Base-by-base conservation (phyloP, 2,113 vertebrate species). In the Cyanoliseus patagonus region DNA sequence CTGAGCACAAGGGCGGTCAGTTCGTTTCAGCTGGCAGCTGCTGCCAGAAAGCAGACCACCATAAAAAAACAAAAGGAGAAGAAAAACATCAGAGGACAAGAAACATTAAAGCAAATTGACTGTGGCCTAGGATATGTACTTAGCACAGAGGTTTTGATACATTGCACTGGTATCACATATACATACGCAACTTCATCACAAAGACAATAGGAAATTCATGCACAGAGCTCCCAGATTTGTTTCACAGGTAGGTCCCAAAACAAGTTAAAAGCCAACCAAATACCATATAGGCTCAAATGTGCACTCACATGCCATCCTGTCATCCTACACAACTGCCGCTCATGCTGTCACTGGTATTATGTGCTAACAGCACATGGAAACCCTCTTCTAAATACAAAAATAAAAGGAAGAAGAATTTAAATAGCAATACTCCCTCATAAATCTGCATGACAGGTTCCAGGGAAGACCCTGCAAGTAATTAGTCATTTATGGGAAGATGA, bases 131-230 rank as follows among this genome's bases (percentile, higher is more conserved):
- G 72, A 90, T 59, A 63, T 22, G 67, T 81, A 82, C 74, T 88
- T 86, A 92, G 89, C 96, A 94, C 93, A 90, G 82, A 44, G 57
- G 76, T 83, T 96, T 93, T 91, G 88, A 83, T 77, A 77, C 89
- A 47, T 75, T 93, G 84, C 90, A 89, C 93, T 87, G 87, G 79
- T 94, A 35, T 93, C 88, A 61, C 70, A 11, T 31, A 83, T 5
- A 27, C 73, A 19, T 39, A 51, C 0, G 0, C 72, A 61, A 20
- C 66, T 93, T 88, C 91, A 62, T 89, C 78, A 61, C 66, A 62
- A 49, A 88, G 68, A 14, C 37, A 30, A 47, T 12, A 23, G 41
- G 83, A 77, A 91, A 76, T 86, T 72, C 66, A 18, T 47, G 42
- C 86, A 59, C 77, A 75, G 57, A 87, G 59, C 63, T 94, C 77